Conservation (phyloP, 2,888 invertebrate species). For the Galerucella calmariensis region DNA sequence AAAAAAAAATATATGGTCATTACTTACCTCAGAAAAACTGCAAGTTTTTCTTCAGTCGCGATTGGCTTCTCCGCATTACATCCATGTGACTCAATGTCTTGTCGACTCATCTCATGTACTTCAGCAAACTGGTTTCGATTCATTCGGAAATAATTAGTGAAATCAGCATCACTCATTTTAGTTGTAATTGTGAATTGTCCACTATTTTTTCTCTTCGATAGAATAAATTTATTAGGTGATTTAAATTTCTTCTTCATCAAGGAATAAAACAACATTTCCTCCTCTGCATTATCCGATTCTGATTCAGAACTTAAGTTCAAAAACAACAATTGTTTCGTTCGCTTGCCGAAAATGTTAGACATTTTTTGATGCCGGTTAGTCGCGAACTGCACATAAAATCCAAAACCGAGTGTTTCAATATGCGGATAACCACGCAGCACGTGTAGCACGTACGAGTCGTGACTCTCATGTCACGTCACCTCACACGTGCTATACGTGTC, state of each 20-base stretch:
- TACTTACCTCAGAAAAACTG: constrained; percentile 35
- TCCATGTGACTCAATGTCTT: constrained; percentile 30
- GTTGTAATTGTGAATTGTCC: constrained; percentile 13
- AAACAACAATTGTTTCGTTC: constrained; percentile 22
- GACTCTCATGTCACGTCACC: constrained; percentile 4
- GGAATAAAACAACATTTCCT: too few relatives aligned
- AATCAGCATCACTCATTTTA: constrained; percentile 27
- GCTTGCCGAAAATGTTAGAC: not conserved
- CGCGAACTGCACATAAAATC: not conserved
- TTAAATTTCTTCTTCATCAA: too few relatives aligned
- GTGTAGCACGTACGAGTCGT: constrained; percentile 18
- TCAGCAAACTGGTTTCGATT: constrained; percentile 26
- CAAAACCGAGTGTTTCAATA: not conserved
- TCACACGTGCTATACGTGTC: too few relatives aligned
- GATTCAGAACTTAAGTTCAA: constrained; percentile 23
- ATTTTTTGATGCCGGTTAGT: not conserved
- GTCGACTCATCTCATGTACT: constrained; percentile 27
- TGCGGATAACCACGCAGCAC: constrained; percentile 19
- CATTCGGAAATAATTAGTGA: constrained; percentile 36
- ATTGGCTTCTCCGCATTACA: constrained; percentile 34
- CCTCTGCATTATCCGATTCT: constrained; percentile 9
- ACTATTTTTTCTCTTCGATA: constrained; percentile 1
- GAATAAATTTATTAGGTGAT: too few relatives aligned
- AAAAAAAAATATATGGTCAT: constrained; percentile 6
- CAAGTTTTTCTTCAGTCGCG: constrained; percentile 36